Conservation (phyloP, 2,888 invertebrate genomes). For the Dione juno region DNA sequence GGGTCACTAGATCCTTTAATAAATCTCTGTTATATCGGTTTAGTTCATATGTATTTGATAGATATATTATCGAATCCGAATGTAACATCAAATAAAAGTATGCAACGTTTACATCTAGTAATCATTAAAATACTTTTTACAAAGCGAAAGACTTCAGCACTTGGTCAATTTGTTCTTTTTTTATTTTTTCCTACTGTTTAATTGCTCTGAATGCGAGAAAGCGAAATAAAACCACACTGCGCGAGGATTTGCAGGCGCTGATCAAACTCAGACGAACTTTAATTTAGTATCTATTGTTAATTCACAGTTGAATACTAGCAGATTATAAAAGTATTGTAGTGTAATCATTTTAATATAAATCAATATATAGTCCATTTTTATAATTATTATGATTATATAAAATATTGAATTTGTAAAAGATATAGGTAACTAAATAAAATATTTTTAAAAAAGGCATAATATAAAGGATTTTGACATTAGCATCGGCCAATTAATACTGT, state of each 20-base stretch:
- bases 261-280: slow-evolving; percentile 60
- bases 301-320: slow-evolving; percentile 5
- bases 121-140: slow-evolving; percentile 16
- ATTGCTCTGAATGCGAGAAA: slow-evolving; percentile 75
- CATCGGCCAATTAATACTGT: no score
- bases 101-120: not conserved
- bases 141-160: slow-evolving; percentile 16
- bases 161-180: slow-evolving; percentile 32
- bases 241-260: slow-evolving; percentile 60
- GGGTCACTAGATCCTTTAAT: no score
- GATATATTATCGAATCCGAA: no score
- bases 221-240: slow-evolving; percentile 69
- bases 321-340: not conserved
- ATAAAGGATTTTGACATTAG: no score
- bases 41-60: no score
- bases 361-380: no score
- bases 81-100: not conserved
- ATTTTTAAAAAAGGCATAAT: no score
- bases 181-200: slow-evolving; percentile 48
- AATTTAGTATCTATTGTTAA: slow-evolving; percentile 62
- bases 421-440: no score
- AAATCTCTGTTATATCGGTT: no score
- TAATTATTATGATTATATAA: no score
- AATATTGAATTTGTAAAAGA: no score
- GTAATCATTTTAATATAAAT: no score